Evolutionary conservation across 2,888 invertebrate species (phyloP).

Genomic region (Eristalis pertinax): DNA sequence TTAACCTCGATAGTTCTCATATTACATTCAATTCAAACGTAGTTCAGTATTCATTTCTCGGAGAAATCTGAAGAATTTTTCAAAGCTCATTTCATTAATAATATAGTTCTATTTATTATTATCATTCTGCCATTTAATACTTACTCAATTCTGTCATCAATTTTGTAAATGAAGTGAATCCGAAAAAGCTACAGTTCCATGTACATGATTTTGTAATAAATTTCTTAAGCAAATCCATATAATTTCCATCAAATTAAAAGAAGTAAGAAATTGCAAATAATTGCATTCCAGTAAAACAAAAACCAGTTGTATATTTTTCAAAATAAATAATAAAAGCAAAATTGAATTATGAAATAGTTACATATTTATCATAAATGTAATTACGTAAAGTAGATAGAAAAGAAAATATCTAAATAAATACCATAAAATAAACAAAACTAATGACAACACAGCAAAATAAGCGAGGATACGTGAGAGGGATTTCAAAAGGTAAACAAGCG

Average conservation of each 20-base stretch:
- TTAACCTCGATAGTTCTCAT: too few species aligned
- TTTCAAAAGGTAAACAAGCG: constrained; percentile 18
- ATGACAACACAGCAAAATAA: background rate
- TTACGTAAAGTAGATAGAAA: constrained; percentile 42
- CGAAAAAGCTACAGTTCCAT: background rate
- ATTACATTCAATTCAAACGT: too few species aligned
- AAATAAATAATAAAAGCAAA: constrained; percentile 11
- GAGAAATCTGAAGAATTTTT: too few species aligned
- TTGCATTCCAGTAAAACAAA: constrained; percentile 38
- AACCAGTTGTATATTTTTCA: constrained; percentile 55
- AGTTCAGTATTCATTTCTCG: too few species aligned
- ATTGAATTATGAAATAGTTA: constrained; percentile 2
- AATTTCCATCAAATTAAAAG: constrained; percentile 20
- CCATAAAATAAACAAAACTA: background rate
- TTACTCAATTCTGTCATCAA: too few species aligned
- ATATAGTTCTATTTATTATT: too few species aligned
- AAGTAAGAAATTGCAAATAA: constrained; percentile 18
- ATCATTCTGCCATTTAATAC: too few species aligned
- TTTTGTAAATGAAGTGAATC: background rate
- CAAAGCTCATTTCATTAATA: too few species aligned
- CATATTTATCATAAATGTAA: constrained; percentile 40
- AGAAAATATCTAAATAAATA: background rate
- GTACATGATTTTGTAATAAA: constrained; percentile 36
- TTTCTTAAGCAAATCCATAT: constrained; percentile 1
- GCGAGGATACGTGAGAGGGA: constrained; percentile 33